Evolutionary conservation across 2,113 vertebrate species (phyloP).

Genomic region (Noturus placidus): DNA sequence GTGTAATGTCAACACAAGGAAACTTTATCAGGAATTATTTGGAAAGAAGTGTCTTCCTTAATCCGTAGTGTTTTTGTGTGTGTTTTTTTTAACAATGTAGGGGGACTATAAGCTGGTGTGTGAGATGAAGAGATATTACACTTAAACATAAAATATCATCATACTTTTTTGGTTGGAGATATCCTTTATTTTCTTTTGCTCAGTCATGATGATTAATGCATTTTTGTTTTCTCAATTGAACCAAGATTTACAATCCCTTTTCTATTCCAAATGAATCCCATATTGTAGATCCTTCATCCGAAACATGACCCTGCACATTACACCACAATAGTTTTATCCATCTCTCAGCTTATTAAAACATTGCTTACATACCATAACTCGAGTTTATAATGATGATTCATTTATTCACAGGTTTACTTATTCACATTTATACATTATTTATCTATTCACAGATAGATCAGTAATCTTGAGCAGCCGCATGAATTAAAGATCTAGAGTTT

Average conservation of each 20-base stretch:
- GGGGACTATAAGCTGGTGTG: not conserved
- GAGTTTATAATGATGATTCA: not conserved
- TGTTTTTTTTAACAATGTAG: no score
- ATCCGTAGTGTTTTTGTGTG: not conserved
- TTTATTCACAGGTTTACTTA: not conserved
- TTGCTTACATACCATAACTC: not conserved
- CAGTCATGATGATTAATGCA: not conserved
- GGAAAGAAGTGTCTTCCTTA: not conserved
- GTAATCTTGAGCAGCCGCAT: not conserved
- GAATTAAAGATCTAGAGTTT: not conserved
- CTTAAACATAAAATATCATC: not conserved
- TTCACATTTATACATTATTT: no score
- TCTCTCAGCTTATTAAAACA: not conserved
- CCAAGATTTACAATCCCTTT: not conserved
- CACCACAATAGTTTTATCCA: not conserved
- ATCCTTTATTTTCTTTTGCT: not conserved
- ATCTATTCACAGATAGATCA: not conserved
- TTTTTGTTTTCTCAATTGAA: not conserved
- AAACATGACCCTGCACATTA: not conserved
- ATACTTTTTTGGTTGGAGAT: not conserved
- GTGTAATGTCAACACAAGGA: not conserved
- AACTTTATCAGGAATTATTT: not conserved
- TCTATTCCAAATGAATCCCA: not conserved
- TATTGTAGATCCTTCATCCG: not conserved
- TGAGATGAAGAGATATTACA: not conserved